Evolutionary conservation across 2,888 invertebrate genomes (phyloP), one percentile per base, ranked within the genome.

Genomic region (Drosophila setosimentum): DNA sequence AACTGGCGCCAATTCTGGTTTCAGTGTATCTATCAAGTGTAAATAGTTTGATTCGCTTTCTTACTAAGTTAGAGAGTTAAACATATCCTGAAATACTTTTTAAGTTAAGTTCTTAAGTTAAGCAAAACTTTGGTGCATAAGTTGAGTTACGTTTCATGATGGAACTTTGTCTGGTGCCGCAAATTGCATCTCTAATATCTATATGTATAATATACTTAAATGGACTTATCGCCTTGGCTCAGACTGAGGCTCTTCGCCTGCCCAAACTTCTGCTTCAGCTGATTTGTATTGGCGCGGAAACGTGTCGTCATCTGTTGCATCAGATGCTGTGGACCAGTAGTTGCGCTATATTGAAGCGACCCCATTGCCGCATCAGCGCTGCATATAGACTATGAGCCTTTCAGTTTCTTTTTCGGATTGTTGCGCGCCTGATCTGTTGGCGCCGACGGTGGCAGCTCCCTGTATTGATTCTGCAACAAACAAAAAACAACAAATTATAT

Each of bases 351-450:
- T 67, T 82, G 76, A 77, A 83, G 83, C 73, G 83, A 74, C 35
- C 77, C 78, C 50, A 82, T 70, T 61, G 86, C 84, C 51, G 82
- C 89, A 82, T 91, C 91, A 63, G 90, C 80, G 74, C 87, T 90
- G 67, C 82, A 86, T 88, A 87, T 91, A 62, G 92, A 92, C 93
- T 93, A 93, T 89, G 93, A 92, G 42, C 92, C 87, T 78, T 93
- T 93, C 29, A 90, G 73, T 80, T 93, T 93, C 76, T 92, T 93
- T 76, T 92, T 92, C 3, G 91, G 91, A 86, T 93, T 93, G 42
- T 77, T 87, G 32, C 93, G 91, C 18, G 91, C 75, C 60, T 90
- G 87, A 65, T 93, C 93, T 18, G 80, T 76, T 54, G 90, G 81
- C 4, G 89, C 89, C 53, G 91, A 87, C 21, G 93, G 92, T 62